Percentiles rank a stretch among this genome's conserved stretches.
These are phyloP conservation scores for Tylochromis polylepis DNA, from an alignment of 2,113 vertebrate species.

Conservation along the genomic window DNA sequence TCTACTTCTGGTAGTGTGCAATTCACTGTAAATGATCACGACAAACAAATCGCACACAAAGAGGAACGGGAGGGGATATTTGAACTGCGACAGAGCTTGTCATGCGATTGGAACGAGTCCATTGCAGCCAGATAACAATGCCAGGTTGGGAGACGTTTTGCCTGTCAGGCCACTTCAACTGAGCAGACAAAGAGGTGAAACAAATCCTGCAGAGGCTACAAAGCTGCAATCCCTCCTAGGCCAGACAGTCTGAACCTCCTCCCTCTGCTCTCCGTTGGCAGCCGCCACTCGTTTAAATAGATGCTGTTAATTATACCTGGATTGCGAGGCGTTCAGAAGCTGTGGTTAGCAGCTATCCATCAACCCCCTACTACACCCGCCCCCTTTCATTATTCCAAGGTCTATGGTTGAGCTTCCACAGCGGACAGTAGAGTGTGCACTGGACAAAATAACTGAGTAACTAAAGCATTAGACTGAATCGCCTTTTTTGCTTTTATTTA, in stretches of 20 bases:
- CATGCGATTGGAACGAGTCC: conserved; percentile 48
- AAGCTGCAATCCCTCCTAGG: conserved; percentile 74
- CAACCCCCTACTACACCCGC: background rate
- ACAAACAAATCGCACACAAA: conserved; percentile 24
- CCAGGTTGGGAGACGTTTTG: conserved; percentile 48
- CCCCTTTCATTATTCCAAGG: conserved; percentile 6
- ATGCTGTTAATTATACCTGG: conserved; percentile 78
- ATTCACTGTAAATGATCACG: conserved; percentile 5
- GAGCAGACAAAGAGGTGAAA: conserved; percentile 73
- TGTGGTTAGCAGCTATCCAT: conserved; percentile 48
- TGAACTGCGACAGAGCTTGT: conserved; percentile 32
- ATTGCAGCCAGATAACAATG: conserved; percentile 53
- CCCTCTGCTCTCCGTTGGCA: conserved; percentile 67
- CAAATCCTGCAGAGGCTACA: conserved; percentile 73
- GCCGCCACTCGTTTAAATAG: conserved; percentile 74
- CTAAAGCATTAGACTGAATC: background rate
- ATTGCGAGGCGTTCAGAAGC: conserved; percentile 40
- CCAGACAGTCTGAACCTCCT: conserved; percentile 63
- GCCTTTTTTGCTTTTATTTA: background rate
- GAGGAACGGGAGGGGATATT: conserved; percentile 10
- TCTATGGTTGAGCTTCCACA: background rate
- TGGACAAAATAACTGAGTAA: background rate
- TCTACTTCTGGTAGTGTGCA: background rate
- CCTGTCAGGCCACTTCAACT: conserved; percentile 61
- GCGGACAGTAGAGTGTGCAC: background rate